Evolutionary conservation across 2,888 invertebrate species (phyloP), one percentile per base, ranked within the genome.

Genomic region (Melanargia galathea): DNA sequence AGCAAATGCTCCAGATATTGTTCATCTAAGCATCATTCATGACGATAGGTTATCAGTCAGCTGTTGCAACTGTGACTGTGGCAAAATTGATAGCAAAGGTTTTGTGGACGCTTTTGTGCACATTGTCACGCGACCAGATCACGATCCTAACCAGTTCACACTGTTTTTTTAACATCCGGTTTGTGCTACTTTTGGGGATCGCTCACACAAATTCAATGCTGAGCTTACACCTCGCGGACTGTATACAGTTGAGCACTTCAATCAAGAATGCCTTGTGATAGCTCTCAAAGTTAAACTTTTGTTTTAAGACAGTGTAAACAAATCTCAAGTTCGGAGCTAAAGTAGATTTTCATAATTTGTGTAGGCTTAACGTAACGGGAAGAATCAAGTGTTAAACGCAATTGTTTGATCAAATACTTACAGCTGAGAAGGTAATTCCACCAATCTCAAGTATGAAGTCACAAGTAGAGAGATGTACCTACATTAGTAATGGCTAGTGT

Each of bases 321-420:
- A 20, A 45, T 38, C 33, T 60, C 16, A 51, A 30, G 48, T 58
- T 38, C 48, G 48, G 22, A 58, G 48, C 45, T 59, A 26, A 40
- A 51, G 51, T 51, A 59, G 49, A 46, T 51, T 35, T 48, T 38
- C 24, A 71, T 77, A 80, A 81, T 79, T 79, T 78, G 79, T 80
- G 81, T 80, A 80, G 79, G 79, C 75, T 78, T 75, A 73, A 70
- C 70, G 70, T 83, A 88, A 88, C 87, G 87, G 89, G 77, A 83
- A 74, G 74, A 72, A 77, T 84, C 78, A 79, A 85, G 81, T 83
- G 83, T 79, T 82, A 79, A 80, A 77, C 73, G 80, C 73, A 75
- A 77, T 80, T 82, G 82, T 79, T 80, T 78, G 75, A 70, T 70
- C 71, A 79, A 78, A 68, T 62, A 70, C 69, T 74, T 80, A 59